Percentiles rank a stretch among this genome's conserved stretches.
These are phyloP conservation scores for Vespertilio murinus DNA, from an alignment of 2,797 vertebrate genomes.

Conservation along the genomic window DNA sequence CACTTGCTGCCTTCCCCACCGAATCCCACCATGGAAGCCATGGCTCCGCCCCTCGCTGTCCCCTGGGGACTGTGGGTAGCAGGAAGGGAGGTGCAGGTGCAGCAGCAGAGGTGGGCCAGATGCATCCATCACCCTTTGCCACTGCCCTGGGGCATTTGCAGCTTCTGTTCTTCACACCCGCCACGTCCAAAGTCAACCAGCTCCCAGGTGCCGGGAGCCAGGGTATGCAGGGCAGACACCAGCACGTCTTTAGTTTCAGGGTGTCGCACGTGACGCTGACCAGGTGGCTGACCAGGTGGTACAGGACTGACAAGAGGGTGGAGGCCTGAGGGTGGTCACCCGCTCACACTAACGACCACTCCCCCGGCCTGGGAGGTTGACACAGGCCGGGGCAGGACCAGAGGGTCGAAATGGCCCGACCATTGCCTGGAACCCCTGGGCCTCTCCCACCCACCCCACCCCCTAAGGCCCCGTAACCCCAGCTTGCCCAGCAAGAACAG, in stretches of 20 bases:
- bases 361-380: neutral
- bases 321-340: neutral
- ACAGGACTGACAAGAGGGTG: neutral
- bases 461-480: neutral
- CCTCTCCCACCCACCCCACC: neutral
- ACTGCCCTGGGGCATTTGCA: too few relatives aligned
- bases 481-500: neutral
- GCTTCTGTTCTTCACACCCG: too few relatives aligned
- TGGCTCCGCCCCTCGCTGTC: rapidly evolving
- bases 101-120: too few relatives aligned
- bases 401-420: neutral
- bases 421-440: neutral
- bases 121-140: neutral
- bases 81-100: neutral
- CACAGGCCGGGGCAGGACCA: neutral
- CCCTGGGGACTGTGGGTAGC: too few relatives aligned
- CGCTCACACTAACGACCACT: neutral
- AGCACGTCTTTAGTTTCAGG: slow-evolving; percentile 49
- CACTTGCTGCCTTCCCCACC: too few relatives aligned
- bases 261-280: slow-evolving; percentile 19
- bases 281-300: neutral
- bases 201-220: neutral
- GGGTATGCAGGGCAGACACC: neutral
- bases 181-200: too few relatives aligned
- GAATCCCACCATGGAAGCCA: neutral